Evolutionary conservation across 2,113 vertebrate species (phyloP), one percentile per base, ranked within the genome.

Genomic region (Brachyistius frenatus): DNA sequence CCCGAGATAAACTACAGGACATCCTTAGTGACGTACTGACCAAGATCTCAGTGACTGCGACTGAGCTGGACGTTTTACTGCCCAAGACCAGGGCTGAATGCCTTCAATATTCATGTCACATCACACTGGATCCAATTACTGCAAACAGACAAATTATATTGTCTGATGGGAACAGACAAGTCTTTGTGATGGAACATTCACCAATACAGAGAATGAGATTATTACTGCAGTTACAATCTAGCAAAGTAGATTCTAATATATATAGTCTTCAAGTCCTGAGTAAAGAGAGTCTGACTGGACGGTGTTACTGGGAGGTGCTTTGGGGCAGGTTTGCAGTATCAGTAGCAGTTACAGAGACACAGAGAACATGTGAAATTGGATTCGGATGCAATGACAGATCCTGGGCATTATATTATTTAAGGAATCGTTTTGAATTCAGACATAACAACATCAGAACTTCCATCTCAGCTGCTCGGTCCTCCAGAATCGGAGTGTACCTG

Each of bases 271-370:
- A 75, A 50, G 65, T 81, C 13, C 57, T 75, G 65, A 70, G 78
- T 30, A 69, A 2, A 69, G 71, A 81, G 14, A 56, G 32, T 67
- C 55, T 80, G 49, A 80, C 54, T 41, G 56, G 64, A 52, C 55
- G 39, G 16, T 66, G 67, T 67, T 82, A 77, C 71, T 76, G 62
- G 80, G 73, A 82, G 67, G 58, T 57, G 44, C 15, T 54, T 44
- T 61, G 35, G 41, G 49, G 41, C 5, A 11, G 33, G 1, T 0
- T 1, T 3, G 54, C 30, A 5, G 54, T n/a, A 14, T 57, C 16
- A 33, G 31, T 69, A 31, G 67, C 53, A 23, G 67, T 57, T 8
- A n/a, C 32, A 35, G 57, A 70, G 31, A 13, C 2, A 11, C 11
- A 10, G 4, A 49, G 39, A 49, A 41, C 23, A 41, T 41, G 2